phyloP scores from a whole-genome alignment of 2,797 vertebrate genomes.

The Cirrhinus mrigala region DNA sequence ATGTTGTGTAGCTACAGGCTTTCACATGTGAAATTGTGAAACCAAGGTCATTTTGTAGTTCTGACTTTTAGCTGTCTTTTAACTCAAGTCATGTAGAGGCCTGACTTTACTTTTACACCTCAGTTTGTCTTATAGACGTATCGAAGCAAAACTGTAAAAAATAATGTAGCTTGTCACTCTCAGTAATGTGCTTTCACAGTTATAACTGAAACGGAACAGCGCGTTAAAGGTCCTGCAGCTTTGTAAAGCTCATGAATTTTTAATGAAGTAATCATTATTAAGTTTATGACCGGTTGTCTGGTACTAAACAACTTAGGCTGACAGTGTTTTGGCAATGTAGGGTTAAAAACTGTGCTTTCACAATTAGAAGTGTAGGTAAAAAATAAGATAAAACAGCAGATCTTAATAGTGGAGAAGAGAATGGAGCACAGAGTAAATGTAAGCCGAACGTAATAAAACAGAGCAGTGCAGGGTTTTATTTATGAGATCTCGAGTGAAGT shows the following conservation, averaged over 20 bases:
- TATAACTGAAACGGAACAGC: neutral
- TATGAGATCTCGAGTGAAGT: slow-evolving; percentile 14
- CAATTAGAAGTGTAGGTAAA: neutral
- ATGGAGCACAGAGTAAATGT: neutral
- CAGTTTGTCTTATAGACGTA: neutral
- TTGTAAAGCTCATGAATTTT: neutral
- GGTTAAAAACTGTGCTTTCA: neutral
- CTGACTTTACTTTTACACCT: neutral
- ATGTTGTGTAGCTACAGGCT: neutral
- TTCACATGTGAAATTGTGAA: neutral
- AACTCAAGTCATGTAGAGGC: neutral
- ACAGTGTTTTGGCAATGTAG: neutral
- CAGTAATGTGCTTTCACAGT: neutral
- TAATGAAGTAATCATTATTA: neutral
- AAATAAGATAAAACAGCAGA: neutral
- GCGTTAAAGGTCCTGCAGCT: neutral
- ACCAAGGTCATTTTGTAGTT: neutral
- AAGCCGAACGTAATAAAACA: neutral
- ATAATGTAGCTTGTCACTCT: neutral
- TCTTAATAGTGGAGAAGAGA: neutral
- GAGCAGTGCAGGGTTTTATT: neutral
- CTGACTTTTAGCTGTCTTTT: neutral
- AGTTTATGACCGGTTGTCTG: neutral
- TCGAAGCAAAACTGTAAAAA: neutral
- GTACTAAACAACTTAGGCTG: neutral